Percentiles rank a stretch among this genome's conserved stretches.
Conservation (phyloP, 2,888 invertebrate species). For the Syritta pipiens region DNA sequence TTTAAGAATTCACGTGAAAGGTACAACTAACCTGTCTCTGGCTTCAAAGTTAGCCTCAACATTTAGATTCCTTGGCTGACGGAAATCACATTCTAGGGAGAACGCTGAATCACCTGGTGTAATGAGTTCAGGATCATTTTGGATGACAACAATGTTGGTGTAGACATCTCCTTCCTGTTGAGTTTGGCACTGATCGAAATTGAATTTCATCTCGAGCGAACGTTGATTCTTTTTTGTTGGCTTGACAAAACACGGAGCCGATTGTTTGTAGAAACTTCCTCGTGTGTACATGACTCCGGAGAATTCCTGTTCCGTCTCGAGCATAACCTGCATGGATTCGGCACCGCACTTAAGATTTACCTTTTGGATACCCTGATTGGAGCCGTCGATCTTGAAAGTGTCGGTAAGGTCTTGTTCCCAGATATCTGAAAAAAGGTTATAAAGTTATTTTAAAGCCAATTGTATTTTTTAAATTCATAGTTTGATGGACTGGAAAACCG, state of each 20-base stretch:
- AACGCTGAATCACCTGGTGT: slow-evolving; percentile 85
- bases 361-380: slow-evolving; percentile 81
- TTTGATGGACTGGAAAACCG: too few relatives aligned
- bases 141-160: slow-evolving; percentile 83
- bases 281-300: slow-evolving; percentile 83
- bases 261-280: slow-evolving; percentile 82
- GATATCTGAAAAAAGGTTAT: slow-evolving; percentile 73
- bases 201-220: slow-evolving; percentile 81
- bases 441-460: background rate
- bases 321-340: slow-evolving; percentile 81
- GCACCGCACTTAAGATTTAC: slow-evolving; percentile 82
- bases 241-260: slow-evolving; percentile 82
- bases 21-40: slow-evolving; percentile 76
- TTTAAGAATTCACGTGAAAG: background rate
- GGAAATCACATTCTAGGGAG: slow-evolving; percentile 83
- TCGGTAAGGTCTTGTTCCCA: slow-evolving; percentile 81
- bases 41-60: slow-evolving; percentile 81
- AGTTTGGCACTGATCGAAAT: slow-evolving; percentile 82
- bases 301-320: slow-evolving; percentile 82
- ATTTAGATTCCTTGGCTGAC: slow-evolving; percentile 80
- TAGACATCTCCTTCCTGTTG: slow-evolving; percentile 81
- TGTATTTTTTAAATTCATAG: too few relatives aligned
- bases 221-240: slow-evolving; percentile 79
- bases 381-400: slow-evolving; percentile 82
- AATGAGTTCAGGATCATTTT: slow-evolving; percentile 84